These are phyloP conservation scores for Bos javanicus DNA, from an alignment of 2,113 vertebrate species.

Conservation along the genomic window DNA sequence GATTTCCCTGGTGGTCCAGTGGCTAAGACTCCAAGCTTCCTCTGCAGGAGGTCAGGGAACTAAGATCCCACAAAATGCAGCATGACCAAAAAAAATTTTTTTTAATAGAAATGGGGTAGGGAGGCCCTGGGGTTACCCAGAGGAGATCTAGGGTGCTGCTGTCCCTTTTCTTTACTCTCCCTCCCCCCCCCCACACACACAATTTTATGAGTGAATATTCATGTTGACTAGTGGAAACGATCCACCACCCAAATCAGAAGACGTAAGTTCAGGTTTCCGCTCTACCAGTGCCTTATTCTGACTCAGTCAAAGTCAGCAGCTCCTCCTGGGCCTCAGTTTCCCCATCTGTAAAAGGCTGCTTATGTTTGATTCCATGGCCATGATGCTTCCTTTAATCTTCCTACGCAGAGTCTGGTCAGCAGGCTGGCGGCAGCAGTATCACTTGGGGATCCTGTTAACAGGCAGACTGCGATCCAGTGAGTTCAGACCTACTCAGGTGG, in stretches of 20 bases:
- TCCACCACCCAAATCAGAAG: not conserved
- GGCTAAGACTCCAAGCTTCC: not conserved
- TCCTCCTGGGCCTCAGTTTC: not conserved
- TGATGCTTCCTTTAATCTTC: not conserved
- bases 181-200: fast-evolving
- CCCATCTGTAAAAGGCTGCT: not conserved
- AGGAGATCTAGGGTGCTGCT: not conserved
- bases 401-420: not conserved
- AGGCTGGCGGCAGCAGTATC: not conserved
- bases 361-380: not conserved
- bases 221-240: not conserved
- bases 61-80: not conserved
- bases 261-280: not conserved
- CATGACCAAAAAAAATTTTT: not conserved
- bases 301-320: not conserved
- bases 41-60: not conserved
- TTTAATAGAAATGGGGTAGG: not conserved
- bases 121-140: not conserved
- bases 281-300: not conserved
- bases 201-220: not conserved
- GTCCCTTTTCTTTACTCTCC: not conserved
- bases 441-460: not conserved
- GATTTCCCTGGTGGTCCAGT: not conserved
- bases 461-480: not conserved
- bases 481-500: not conserved